Base-by-base conservation (phyloP, 2,797 vertebrate genomes). In the Setipinna tenuifilis region DNA sequence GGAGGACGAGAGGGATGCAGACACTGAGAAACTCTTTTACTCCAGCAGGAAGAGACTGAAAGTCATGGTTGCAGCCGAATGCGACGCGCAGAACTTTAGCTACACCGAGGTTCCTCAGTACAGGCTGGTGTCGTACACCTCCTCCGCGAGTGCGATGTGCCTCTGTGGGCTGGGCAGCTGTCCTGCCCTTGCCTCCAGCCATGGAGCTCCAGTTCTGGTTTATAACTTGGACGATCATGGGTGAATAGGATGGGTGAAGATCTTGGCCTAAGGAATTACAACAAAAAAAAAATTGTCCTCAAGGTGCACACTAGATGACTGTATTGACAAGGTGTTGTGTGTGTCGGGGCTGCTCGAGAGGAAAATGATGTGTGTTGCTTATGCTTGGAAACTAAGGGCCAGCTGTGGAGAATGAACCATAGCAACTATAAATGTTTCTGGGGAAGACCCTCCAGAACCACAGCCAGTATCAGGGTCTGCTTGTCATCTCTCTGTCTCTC, bases 151-250 rank as follows among this genome's bases (percentile, higher is more conserved):
- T 83, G 94, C 93, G 10, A 21, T 78, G 84, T 95, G 96, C 93
- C 93, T 97, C 88, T 98, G 97, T 46, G 91, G 96, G 84, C 94
- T 98, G 94, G 95, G 95, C 83, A 91, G 95, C 91, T 97, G 97
- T 91, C 93, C 96, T 17, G 94, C 94, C 86, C 92, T 94, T 91
- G 89, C 94, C 88, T 92, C 96, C 88, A 95, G 96, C 93, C 96
- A 95, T 91, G 95, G 95, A 87, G 93, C 96, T 91, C 96, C 96
- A 91, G 93, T 98, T 91, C 96, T 98, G 85, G 96, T 98, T 91
- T 98, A 96, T 93, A 95, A 97, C 92, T 95, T 98, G 95, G 97
- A 97, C 90, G 97, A 96, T 93, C 95, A 95, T 90, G 94, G 96
- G 89, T 95, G 94, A 94, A 48, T 0, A 23, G 54, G 54, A 62